Evolutionary conservation across 2,797 vertebrate genomes (phyloP).

Genomic region (Tenualosa ilisha): DNA sequence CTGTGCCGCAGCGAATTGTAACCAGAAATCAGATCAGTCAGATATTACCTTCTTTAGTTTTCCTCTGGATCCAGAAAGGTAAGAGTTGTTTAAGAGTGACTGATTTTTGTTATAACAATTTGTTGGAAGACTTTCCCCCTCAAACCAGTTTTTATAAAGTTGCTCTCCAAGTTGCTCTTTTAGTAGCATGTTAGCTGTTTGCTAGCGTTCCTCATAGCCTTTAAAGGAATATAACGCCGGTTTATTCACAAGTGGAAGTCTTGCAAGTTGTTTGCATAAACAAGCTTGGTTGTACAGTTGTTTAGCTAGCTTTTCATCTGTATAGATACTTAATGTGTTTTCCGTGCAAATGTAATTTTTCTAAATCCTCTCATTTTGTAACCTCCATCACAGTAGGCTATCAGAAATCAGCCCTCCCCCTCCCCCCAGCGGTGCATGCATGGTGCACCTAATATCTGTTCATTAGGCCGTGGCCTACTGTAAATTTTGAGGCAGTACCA

Average conservation of each 20-base stretch:
- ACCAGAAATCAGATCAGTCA: slow-evolving; percentile 67
- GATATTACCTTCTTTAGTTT: slow-evolving; percentile 78
- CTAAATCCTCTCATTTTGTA: slow-evolving; percentile 21
- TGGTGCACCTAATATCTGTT: not conserved
- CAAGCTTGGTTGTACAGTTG: not conserved
- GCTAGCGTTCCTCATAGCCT: slow-evolving; percentile 7
- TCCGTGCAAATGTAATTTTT: not conserved
- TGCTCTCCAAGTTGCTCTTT: slow-evolving; percentile 17
- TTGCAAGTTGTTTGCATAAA: not conserved
- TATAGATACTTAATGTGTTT: not conserved
- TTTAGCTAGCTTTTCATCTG: not conserved
- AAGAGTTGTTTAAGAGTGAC: slow-evolving; percentile 48
- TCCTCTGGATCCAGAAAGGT: slow-evolving; percentile 78
- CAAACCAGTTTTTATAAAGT: not conserved
- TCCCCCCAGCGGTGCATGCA: slow-evolving; percentile 2
- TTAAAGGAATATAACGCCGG: slow-evolving; percentile 23
- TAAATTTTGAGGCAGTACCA: not conserved
- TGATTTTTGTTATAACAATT: not conserved
- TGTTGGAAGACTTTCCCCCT: not conserved
- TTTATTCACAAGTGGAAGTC: not conserved
- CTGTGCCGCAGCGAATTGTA: slow-evolving; percentile 83
- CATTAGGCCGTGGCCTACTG: slow-evolving; percentile 4
- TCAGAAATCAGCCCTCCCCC: slow-evolving; percentile 6
- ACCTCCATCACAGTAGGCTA: slow-evolving; percentile 1
- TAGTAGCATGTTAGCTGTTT: slow-evolving; percentile 18